Percentiles rank a stretch among this genome's conserved stretches.
Conservation (phyloP, 2,113 vertebrate species). For the Tricholaema leucomelas region DNA sequence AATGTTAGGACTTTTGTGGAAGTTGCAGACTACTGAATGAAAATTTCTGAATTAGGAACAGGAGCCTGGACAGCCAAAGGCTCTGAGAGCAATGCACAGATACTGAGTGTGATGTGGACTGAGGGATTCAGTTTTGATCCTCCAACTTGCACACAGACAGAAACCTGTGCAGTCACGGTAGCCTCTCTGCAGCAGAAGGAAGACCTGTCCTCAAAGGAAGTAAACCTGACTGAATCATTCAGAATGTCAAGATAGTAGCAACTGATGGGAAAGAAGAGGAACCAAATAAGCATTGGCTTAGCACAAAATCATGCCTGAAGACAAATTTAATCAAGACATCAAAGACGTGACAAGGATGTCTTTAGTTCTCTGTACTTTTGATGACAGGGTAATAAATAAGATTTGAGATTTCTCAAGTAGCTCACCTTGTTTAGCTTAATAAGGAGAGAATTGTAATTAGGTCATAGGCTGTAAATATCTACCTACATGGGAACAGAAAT, state of each 20-base stretch:
- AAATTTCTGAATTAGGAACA: background rate
- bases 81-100: background rate
- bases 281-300: background rate
- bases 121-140: background rate
- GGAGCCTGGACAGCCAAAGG: accelerated
- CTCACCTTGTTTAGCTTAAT: background rate
- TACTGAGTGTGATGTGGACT: background rate
- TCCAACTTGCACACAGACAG: background rate
- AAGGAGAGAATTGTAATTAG: background rate
- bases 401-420: background rate
- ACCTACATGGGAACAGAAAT: background rate
- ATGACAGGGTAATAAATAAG: background rate
- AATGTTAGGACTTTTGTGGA: background rate
- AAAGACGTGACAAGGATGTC: background rate
- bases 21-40: background rate
- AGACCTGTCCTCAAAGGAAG: background rate
- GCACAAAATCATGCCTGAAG: background rate
- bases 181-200: background rate
- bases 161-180: background rate
- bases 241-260: background rate
- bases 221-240: background rate
- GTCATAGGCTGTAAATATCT: background rate
- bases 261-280: background rate
- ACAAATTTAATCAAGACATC: background rate
- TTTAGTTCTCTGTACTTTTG: background rate